phyloP scores from a whole-genome alignment of 2,888 invertebrate species.

The Hydriomena furcata region DNA sequence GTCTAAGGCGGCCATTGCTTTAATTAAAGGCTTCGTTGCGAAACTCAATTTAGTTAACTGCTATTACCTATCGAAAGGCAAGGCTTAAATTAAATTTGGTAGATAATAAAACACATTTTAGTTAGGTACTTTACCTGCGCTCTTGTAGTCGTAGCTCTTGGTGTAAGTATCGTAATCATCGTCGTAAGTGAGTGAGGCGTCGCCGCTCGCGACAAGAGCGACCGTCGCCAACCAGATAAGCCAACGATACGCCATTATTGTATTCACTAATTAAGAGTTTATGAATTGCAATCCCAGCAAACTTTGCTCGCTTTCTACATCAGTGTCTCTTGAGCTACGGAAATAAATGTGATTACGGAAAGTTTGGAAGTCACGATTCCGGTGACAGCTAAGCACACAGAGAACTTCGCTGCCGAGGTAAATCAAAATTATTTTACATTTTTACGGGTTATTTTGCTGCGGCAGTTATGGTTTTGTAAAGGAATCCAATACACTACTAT shows the following conservation, averaged over 20 bases:
- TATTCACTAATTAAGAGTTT: slow-evolving; percentile 34
- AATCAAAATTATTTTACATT: slow-evolving; percentile 13
- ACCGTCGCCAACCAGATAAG: slow-evolving; percentile 55
- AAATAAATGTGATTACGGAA: slow-evolving; percentile 25
- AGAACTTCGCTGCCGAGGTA: slow-evolving; percentile 2
- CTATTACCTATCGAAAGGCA: slow-evolving; percentile 49
- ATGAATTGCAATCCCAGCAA: slow-evolving; percentile 39
- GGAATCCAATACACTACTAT: slow-evolving; percentile 3
- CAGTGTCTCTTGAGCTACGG: slow-evolving; percentile 34
- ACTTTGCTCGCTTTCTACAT: slow-evolving; percentile 41
- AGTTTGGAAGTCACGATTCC: slow-evolving; percentile 13
- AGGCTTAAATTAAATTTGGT: slow-evolving; percentile 49
- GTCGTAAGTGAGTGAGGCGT: slow-evolving; percentile 70
- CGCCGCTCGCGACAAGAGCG: slow-evolving; percentile 50
- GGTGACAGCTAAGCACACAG: slow-evolving; percentile 18
- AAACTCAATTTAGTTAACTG: slow-evolving; percentile 54
- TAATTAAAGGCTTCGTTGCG: slow-evolving; percentile 50
- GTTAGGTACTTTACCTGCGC: slow-evolving; percentile 58
- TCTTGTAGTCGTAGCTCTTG: slow-evolving; percentile 67
- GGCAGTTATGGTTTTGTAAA: background rate
- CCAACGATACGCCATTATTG: slow-evolving; percentile 60
- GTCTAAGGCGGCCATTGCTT: slow-evolving; percentile 47
- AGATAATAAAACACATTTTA: slow-evolving; percentile 29
- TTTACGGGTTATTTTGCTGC: slow-evolving; percentile 17
- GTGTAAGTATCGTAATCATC: slow-evolving; percentile 77